phyloP scores from a whole-genome alignment of 1,140 invertebrate genomes.

The Adoxophyes honmai region DNA sequence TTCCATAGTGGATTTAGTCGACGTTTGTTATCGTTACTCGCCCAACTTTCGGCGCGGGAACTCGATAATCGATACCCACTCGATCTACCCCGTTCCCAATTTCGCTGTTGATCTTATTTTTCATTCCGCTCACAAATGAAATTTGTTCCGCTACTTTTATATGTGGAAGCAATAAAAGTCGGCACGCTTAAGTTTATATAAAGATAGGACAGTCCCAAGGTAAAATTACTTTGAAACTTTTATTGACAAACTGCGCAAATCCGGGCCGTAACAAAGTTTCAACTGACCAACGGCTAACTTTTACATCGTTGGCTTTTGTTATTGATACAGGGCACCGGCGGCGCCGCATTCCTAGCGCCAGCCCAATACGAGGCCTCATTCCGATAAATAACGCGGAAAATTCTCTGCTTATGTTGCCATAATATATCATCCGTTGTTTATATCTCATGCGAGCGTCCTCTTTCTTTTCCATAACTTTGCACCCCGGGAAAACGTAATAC shows the following conservation, averaged over 20 bases:
- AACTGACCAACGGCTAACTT: slow-evolving; percentile 56
- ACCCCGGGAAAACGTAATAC: slow-evolving; percentile 20
- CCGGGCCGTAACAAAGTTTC: slow-evolving; percentile 59
- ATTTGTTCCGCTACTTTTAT: slow-evolving; percentile 32
- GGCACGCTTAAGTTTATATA: slow-evolving; percentile 49
- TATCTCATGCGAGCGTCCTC: slow-evolving; percentile 30
- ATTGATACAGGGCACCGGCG: slow-evolving; percentile 49
- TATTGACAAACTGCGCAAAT: slow-evolving; percentile 59
- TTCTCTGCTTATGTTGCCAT: slow-evolving; percentile 41
- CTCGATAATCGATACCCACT: slow-evolving; percentile 1
- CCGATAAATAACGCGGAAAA: slow-evolving; percentile 55
- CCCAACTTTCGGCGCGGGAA: slow-evolving; percentile 33
- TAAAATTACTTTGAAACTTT: slow-evolving; percentile 65
- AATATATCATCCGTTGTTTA: slow-evolving; percentile 35
- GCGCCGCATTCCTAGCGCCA: slow-evolving; percentile 49
- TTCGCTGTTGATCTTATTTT: too few relatives aligned
- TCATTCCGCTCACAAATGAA: not conserved
- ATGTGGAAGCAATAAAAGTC: slow-evolving; percentile 49
- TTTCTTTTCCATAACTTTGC: slow-evolving; percentile 29
- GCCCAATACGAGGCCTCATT: slow-evolving; percentile 41
- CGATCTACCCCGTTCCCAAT: too few relatives aligned
- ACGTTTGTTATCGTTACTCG: slow-evolving; percentile 64
- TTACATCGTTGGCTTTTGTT: slow-evolving; percentile 44
- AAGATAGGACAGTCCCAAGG: slow-evolving; percentile 53
- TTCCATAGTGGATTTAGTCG: slow-evolving; percentile 54